Percentiles rank a stretch among this genome's conserved stretches.
These are phyloP conservation scores for Lithophane leautieri DNA, from an alignment of 2,888 invertebrate genomes.

Conservation along the genomic window DNA sequence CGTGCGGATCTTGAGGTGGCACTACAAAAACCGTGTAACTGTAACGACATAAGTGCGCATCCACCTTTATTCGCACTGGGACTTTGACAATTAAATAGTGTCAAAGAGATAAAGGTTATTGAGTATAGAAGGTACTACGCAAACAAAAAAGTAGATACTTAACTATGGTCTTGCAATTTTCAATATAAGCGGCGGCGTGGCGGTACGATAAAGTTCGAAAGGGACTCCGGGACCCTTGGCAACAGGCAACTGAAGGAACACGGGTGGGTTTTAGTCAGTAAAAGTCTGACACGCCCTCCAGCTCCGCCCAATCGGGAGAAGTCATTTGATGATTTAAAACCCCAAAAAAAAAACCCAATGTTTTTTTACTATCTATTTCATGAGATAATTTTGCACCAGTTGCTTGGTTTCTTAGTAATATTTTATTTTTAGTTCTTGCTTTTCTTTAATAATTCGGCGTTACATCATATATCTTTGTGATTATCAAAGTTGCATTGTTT, in stretches of 20 bases:
- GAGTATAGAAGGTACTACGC: slow-evolving; percentile 3
- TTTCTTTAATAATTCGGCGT: background rate
- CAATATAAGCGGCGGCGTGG: background rate
- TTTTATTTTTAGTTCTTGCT: background rate
- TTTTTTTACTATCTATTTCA: background rate
- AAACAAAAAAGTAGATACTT: background rate
- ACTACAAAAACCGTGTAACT: too few species aligned
- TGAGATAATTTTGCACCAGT: background rate
- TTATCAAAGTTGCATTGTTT: background rate
- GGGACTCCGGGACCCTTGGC: too few species aligned
- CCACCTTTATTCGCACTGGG: background rate
- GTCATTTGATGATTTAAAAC: too few species aligned
- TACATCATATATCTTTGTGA: background rate
- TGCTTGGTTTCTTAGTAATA: background rate
- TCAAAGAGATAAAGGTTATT: background rate
- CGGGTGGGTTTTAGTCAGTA: too few species aligned
- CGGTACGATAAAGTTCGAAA: too few species aligned
- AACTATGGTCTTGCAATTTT: background rate
- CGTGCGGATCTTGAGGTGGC: background rate
- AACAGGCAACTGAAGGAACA: too few species aligned
- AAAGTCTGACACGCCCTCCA: too few species aligned
- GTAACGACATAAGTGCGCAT: too few species aligned
- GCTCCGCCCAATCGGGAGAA: too few species aligned
- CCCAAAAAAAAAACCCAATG: too few species aligned
- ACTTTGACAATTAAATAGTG: background rate